Base-by-base conservation (phyloP, 92 coral and sea anemone genomes). In the Porites divaricata region DNA sequence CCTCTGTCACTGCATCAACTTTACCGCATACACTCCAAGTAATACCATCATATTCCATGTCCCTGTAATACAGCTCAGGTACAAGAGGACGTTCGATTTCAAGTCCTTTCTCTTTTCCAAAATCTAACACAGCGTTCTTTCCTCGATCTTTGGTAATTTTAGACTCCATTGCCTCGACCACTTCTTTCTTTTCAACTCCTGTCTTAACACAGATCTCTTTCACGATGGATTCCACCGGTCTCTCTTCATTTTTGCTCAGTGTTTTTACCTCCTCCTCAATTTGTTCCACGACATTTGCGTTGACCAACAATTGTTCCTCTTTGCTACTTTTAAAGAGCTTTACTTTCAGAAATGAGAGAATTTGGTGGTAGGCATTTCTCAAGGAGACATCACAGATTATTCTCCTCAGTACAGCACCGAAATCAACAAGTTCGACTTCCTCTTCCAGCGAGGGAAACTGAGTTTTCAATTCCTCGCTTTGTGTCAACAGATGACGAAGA, bases 111-210 rank as follows among this genome's bases (percentile, higher is more conserved):
- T 88, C 85, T 69, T 83, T 86, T 9, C 92, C 92, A 76, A 93
- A 94, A 14, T 79, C 88, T 78, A 81, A 54, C 10, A 97, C 94
- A 0, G 99, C 91, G 68, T 89, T 95, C 26, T 83, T 93, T 15
- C 99, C 99, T 14, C 99, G 91, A 88, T 93, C 97, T 77, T 91
- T 95, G 0, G 94, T 87, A 17, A 97, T 68, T 61, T 78, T 91
- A 9, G 96, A 91, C 56, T 88, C 92, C 25, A 97, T 59, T 20
- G 99, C 99, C 21, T 89, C 85, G 53, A 79, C 74, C 8, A 92
- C 90, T 70, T 94, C 91, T 48, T 88, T 84, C 51, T 80, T 80
- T 35, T 84, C 82, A 15, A 89, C 82, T 9, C 90, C 88, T 22
- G 86, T 72, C 68, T 82, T 95, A 62, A 71, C 89, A 81, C 97